Percentiles rank a stretch among this genome's conserved stretches.
Conservation (phyloP, 2,888 invertebrate species). For the Notodonta dromedarius region DNA sequence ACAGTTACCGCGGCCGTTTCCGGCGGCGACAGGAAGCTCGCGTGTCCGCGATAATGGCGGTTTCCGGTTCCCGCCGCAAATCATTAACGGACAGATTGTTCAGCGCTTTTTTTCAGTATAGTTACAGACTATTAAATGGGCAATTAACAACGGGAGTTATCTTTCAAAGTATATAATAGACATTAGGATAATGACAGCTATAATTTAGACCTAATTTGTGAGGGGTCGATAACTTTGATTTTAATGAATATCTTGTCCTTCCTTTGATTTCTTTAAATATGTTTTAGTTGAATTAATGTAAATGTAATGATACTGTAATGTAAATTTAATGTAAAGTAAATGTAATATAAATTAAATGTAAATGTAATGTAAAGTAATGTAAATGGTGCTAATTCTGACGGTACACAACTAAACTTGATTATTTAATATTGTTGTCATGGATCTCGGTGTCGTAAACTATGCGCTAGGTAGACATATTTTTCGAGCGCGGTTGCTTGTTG, state of each 20-base stretch:
- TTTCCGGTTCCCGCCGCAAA: slow-evolving; percentile 54
- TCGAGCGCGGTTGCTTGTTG: too few relatives aligned
- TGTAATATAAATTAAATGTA: too few relatives aligned
- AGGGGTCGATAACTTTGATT: not conserved
- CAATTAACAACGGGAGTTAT: not conserved
- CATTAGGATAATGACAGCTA: not conserved
- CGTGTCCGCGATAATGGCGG: slow-evolving; percentile 62
- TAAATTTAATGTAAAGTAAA: too few relatives aligned
- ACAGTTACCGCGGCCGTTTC: slow-evolving; percentile 68
- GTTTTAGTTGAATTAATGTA: too few relatives aligned
- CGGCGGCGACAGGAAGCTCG: slow-evolving; percentile 64
- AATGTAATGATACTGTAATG: not conserved
- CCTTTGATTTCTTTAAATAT: not conserved
- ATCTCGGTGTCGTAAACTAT: too few relatives aligned
- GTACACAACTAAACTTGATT: too few relatives aligned
- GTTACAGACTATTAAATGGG: slow-evolving; percentile 6
- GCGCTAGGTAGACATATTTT: too few relatives aligned
- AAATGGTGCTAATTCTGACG: too few relatives aligned
- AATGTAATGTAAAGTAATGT: too few relatives aligned
- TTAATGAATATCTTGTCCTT: not conserved
- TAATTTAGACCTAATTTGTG: slow-evolving; percentile 4
- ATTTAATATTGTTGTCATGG: too few relatives aligned
- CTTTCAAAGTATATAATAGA: not conserved
- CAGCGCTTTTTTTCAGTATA: slow-evolving; percentile 27
- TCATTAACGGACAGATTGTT: slow-evolving; percentile 55